Evolutionary conservation across 2,888 invertebrate genomes (phyloP).

Genomic region (Coronaproctus castanopsis): DNA sequence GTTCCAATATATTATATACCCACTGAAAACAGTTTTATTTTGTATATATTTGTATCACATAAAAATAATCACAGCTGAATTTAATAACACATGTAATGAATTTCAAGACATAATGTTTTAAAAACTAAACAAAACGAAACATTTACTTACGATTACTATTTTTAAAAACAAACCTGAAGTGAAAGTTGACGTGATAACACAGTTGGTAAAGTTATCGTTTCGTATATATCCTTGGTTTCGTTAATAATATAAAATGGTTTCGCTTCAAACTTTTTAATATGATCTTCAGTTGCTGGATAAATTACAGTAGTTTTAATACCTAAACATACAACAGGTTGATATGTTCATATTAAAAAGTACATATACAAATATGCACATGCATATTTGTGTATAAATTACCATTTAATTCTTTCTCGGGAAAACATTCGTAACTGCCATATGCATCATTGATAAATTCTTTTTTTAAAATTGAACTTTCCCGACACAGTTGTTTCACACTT

Average conservation of each 20-base stretch:
- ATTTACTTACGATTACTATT: not conserved
- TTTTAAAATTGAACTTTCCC: constrained; percentile 35
- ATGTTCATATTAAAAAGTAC: constrained; percentile 5
- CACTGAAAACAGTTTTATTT: constrained; percentile 61
- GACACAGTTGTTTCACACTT: constrained; percentile 34
- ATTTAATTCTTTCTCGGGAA: constrained; percentile 37
- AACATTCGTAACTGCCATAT: constrained; percentile 47
- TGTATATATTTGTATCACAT: too few relatives aligned
- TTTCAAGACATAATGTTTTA: not conserved
- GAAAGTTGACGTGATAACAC: constrained; percentile 52
- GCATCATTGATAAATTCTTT: constrained; percentile 61
- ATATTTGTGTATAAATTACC: constrained; percentile 40
- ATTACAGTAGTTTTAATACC: constrained; percentile 74
- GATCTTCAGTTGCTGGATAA: constrained; percentile 82
- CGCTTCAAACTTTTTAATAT: constrained; percentile 63
- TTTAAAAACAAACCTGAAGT: constrained; percentile 39
- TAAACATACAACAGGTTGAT: constrained; percentile 27
- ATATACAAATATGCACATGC: too few relatives aligned
- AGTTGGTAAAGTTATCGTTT: constrained; percentile 54
- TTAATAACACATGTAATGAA: too few relatives aligned
- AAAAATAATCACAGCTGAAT: too few relatives aligned
- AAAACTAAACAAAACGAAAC: not conserved
- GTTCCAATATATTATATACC: constrained; percentile 89
- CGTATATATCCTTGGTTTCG: constrained; percentile 68
- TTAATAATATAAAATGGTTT: constrained; percentile 53